Conservation (phyloP, 2,888 invertebrate species). For the Diabrotica balteata region DNA sequence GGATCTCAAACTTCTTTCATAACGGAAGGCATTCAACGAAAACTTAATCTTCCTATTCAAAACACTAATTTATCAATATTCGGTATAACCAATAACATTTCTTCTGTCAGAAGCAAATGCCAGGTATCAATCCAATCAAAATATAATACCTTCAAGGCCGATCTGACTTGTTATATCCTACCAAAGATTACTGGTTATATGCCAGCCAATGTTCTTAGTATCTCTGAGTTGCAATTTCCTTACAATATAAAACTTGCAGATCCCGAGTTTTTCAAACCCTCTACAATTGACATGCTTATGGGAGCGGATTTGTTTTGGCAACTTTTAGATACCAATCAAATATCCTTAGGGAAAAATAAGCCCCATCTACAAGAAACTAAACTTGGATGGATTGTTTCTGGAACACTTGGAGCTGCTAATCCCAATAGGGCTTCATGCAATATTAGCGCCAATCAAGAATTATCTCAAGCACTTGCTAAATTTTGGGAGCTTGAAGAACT, state of each 20-base stretch:
- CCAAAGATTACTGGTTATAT: constrained; percentile 17
- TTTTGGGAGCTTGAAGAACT: constrained; percentile 22
- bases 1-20: constrained; percentile 25
- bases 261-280: constrained; percentile 13
- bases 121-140: constrained; percentile 12
- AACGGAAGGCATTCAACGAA: constrained; percentile 3
- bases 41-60: constrained; percentile 5
- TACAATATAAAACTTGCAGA: constrained; percentile 20
- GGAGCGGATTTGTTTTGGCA: no score
- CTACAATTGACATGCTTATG: no score
- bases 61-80: constrained; percentile 18
- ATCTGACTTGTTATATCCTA: constrained; percentile 19
- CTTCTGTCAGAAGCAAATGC: constrained; percentile 19
- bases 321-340: constrained; percentile 12
- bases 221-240: constrained; percentile 16
- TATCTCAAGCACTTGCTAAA: constrained; percentile 6
- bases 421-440: no score
- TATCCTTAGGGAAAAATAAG: constrained; percentile 17
- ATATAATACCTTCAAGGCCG: constrained; percentile 9
- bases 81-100: constrained; percentile 16
- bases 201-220: constrained; percentile 10
- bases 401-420: neutral
- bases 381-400: constrained; percentile 23
- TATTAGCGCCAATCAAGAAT: constrained; percentile 18
- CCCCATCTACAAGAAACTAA: constrained; percentile 21